Conservation (phyloP, 2,797 vertebrate genomes). For the Pangasius macronema region DNA sequence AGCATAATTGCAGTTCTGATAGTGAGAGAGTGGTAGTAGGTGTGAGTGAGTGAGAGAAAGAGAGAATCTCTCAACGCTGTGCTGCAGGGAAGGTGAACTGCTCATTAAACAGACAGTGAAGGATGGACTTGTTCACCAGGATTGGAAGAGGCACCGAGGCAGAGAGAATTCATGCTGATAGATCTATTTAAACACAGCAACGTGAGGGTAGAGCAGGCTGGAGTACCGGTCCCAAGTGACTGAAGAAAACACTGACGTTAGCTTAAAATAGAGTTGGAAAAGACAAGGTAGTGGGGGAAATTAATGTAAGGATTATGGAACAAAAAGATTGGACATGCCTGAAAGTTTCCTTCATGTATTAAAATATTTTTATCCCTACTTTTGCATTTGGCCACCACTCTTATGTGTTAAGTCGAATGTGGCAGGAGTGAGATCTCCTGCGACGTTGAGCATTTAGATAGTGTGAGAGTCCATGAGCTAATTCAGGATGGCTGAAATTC, state of each 20-base stretch:
- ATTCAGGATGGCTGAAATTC: neutral
- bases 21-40: constrained; percentile 12
- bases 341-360: neutral
- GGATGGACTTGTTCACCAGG: constrained; percentile 44
- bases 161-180: constrained; percentile 36
- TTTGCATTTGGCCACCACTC: neutral
- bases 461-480: neutral
- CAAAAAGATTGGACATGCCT: neutral
- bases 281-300: neutral
- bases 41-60: constrained; percentile 29
- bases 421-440: neutral
- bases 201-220: constrained; percentile 16
- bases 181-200: constrained; percentile 43
- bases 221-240: neutral
- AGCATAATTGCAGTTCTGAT: constrained; percentile 26
- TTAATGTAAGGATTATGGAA: neutral
- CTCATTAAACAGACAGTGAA: constrained; percentile 61
- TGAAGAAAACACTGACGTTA: neutral
- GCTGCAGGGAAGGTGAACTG: constrained; percentile 45
- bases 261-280: neutral
- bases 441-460: neutral
- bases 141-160: constrained; percentile 39
- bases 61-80: constrained; percentile 15
- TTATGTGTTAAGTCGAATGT: neutral
- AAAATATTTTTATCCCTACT: neutral